Evolutionary conservation across 30 jellyfish, hydroid and myxozoan genomes (phyloP).

Genomic region (Aurelia aurita): DNA sequence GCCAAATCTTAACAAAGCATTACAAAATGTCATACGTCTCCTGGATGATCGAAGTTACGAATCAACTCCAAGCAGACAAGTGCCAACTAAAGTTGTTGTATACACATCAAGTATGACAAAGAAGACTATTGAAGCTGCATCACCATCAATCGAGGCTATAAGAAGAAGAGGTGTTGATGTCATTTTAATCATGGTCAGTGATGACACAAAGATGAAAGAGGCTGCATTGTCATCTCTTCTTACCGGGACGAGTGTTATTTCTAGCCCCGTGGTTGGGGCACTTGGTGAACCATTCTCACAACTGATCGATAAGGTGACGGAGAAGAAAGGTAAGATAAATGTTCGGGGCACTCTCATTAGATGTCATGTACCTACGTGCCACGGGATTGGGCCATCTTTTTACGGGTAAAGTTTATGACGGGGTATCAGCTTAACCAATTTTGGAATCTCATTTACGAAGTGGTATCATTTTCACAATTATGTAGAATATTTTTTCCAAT

Average conservation of each 20-base stretch:
- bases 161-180: constrained; percentile 27
- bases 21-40: constrained; percentile 36
- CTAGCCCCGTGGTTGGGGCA: constrained; percentile 9
- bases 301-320: constrained; percentile 32
- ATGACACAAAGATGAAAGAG: constrained; percentile 5
- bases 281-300: constrained; percentile 58
- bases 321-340: constrained; percentile 16
- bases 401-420: no score
- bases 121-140: constrained; percentile 29
- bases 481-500: no score
- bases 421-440: no score
- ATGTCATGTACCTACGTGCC: no score
- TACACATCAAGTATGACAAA: constrained; percentile 35
- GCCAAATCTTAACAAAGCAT: constrained; percentile 39
- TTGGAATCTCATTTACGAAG: no score
- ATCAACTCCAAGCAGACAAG: constrained; percentile 11
- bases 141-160: constrained; percentile 15
- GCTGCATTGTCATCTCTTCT: constrained; percentile 32
- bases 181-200: constrained; percentile 11
- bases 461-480: no score
- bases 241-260: constrained; percentile 16
- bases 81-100: constrained; percentile 52
- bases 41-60: constrained; percentile 33
- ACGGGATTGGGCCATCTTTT: no score
- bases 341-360: no score